Evolutionary conservation across 2,888 invertebrate genomes (phyloP).

Genomic region (Troglohyphantes excavatus): DNA sequence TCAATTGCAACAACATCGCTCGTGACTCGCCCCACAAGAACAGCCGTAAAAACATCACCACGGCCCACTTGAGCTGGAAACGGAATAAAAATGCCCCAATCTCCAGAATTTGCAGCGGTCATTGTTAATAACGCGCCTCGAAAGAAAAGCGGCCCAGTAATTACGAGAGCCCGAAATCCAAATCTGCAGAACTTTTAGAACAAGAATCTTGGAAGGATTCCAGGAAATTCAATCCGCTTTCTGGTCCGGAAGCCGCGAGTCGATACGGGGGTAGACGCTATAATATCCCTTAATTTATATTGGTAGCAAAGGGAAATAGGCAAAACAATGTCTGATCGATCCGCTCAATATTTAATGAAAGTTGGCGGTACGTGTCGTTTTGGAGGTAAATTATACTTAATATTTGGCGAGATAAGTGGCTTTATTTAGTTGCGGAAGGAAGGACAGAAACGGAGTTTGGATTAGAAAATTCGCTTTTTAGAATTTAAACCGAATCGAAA

Average conservation of each 20-base stretch:
- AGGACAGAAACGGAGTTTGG: neutral
- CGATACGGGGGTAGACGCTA: constrained; percentile 35
- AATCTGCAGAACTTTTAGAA: constrained; percentile 32
- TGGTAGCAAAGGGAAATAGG: constrained; percentile 7
- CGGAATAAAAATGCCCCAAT: constrained; percentile 21
- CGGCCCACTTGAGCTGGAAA: constrained; percentile 28
- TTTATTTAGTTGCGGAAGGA: neutral
- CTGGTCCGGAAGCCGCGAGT: constrained; percentile 15
- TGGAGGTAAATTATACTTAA: neutral
- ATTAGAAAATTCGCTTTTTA: neutral
- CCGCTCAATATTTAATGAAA: constrained; percentile 9
- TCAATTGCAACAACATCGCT: constrained; percentile 7
- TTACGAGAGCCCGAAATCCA: constrained; percentile 25
- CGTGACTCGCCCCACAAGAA: constrained; percentile 56
- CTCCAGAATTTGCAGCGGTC: constrained; percentile 24
- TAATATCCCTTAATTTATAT: constrained; percentile 15
- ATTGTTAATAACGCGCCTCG: neutral
- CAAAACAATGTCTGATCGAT: constrained; percentile 2
- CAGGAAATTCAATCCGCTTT: constrained; percentile 54
- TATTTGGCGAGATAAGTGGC: neutral
- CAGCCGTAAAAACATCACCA: constrained; percentile 50
- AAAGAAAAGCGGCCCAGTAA: constrained; percentile 26
- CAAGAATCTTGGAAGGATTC: constrained; percentile 46
- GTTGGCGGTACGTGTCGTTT: neutral
- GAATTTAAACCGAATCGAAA: no score